Evolutionary conservation across 2,113 vertebrate species (phyloP), one percentile per base, ranked within the genome.

Genomic region (Chloropsis hardwickii): DNA sequence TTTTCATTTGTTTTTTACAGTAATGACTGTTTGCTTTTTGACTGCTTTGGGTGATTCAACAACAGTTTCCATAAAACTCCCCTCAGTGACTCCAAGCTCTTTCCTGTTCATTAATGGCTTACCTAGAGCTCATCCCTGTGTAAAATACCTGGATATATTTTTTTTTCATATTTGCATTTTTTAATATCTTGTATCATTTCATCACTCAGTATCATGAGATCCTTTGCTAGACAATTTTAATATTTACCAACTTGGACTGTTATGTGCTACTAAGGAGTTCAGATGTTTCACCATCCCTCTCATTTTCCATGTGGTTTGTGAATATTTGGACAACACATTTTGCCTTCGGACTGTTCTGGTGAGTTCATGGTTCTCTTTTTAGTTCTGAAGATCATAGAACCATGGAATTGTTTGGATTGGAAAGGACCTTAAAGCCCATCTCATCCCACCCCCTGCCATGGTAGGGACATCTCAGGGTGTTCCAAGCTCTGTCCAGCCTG

Each of bases 261-360:
- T 64, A 20, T 71, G 25, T 57, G 4, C 78, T 83, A 11, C 28
- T 51, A 35, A 35, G 79, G 84, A 83, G 20, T 27, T 72, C 0
- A 0, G 15, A 29, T 2, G 0, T 53, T 58, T 77, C 23, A 16
- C 18, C 37, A 29, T 45, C 35, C 27, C 18, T 76, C 44, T 64
- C 12, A 7, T 80, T 80, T 67, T 83, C 57, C 40, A 10, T 69
- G 45, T 24, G 47, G 22, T 82, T 61, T 86, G 37, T 67, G 80
- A 51, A 11, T 50, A 23, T 72, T 69, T 58, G 62, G 57, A 51
- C 44, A 64, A 10, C 4, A 21, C 14, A 17, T 19, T 57, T 81
- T 51, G 20, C 24, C 56, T 67, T 67, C 54, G 37, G 27, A 37
- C 71, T 82, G 39, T 60, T n/a, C 67, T 47, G 57, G 33, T 45